Conservation (phyloP, 2,113 vertebrate species). For the Pituophis catenifer region DNA sequence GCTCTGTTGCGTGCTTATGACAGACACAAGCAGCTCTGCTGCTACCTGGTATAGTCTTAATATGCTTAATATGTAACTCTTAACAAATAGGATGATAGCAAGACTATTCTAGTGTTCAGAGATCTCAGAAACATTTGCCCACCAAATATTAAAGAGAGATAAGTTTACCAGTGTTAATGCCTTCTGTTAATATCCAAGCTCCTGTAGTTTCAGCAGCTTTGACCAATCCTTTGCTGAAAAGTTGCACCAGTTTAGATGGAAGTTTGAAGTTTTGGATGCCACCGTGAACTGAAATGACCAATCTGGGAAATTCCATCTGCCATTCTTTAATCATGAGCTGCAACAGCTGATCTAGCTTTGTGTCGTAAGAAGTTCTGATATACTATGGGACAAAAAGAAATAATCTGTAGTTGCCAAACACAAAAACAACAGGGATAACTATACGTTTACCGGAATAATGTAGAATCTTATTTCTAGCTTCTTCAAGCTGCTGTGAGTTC, state of each 20-base stretch:
- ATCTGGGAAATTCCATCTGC: slow-evolving; percentile 94
- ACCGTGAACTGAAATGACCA: slow-evolving; percentile 90
- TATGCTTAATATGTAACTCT: background rate
- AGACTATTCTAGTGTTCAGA: background rate
- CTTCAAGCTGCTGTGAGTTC: background rate
- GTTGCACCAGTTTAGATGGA: slow-evolving; percentile 79
- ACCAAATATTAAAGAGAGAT: background rate
- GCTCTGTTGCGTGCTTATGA: background rate
- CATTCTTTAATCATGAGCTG: slow-evolving; percentile 92
- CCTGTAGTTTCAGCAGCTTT: slow-evolving; percentile 89
- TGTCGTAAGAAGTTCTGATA: slow-evolving; percentile 86
- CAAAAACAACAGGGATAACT: background rate
- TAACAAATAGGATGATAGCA: background rate
- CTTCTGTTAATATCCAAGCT: slow-evolving; percentile 95
- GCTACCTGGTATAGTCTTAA: background rate
- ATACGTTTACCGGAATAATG: background rate
- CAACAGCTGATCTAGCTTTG: slow-evolving; percentile 80
- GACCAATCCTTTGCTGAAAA: slow-evolving; percentile 89
- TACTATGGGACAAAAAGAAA: slow-evolving; percentile 72
- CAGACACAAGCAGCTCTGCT: background rate
- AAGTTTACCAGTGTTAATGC: slow-evolving; percentile 85
- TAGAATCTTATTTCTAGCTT: background rate
- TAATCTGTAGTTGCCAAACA: background rate
- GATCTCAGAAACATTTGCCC: background rate
- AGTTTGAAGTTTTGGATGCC: slow-evolving; percentile 87